Percentiles rank a stretch among this genome's conserved stretches.
phyloP scores from a whole-genome alignment of 2,888 invertebrate species.

The Silvanus unidentatus region DNA sequence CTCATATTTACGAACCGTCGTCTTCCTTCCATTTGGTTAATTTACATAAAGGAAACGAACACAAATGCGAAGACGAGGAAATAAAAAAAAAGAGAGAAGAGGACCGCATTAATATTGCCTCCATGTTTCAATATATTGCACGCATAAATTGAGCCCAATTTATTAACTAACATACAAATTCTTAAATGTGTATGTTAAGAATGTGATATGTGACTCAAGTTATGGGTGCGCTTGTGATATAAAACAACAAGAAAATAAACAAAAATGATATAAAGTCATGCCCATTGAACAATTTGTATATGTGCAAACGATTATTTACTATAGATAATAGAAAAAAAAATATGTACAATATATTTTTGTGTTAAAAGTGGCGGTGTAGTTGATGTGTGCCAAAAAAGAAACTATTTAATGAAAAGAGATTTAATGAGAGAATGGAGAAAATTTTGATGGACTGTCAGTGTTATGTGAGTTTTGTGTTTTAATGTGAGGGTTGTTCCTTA shows the following conservation, averaged over 20 bases:
- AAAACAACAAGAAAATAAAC: neutral
- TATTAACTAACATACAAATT: neutral
- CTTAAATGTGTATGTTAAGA: neutral
- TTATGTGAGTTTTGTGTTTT: constrained; percentile 7
- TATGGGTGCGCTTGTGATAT: neutral
- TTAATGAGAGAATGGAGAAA: too few relatives aligned
- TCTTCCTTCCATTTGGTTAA: constrained; percentile 67
- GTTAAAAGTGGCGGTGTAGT: neutral
- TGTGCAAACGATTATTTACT: too few relatives aligned
- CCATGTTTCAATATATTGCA: too few relatives aligned
- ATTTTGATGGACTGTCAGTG: too few relatives aligned
- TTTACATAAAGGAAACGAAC: constrained; percentile 22
- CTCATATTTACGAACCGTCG: constrained; percentile 82
- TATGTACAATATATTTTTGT: neutral
- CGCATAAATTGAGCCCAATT: too few relatives aligned
- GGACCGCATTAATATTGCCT: constrained; percentile 22
- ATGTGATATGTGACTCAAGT: neutral
- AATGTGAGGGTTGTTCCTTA: constrained; percentile 8
- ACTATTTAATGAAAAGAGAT: too few relatives aligned
- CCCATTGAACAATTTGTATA: constrained; percentile 3
- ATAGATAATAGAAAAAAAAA: too few relatives aligned
- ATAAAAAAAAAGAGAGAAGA: constrained; percentile 19
- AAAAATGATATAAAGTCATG: constrained; percentile 5
- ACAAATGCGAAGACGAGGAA: constrained; percentile 19
- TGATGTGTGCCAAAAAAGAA: too few relatives aligned